phyloP scores from a whole-genome alignment of 2,797 vertebrate species.

The Tapirus indicus region DNA sequence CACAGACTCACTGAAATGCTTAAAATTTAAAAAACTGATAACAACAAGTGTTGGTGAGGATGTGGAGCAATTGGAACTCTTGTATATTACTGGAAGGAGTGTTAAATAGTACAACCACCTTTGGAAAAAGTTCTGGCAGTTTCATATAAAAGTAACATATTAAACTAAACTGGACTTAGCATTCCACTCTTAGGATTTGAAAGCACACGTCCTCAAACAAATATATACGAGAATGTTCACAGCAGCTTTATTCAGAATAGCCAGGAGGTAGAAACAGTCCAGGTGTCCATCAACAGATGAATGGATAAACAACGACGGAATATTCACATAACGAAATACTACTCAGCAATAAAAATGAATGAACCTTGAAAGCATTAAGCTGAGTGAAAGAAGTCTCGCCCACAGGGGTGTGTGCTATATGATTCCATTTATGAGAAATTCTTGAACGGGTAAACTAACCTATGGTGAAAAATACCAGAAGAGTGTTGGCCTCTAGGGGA shows the following conservation, averaged over 20 bases:
- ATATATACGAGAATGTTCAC: background rate
- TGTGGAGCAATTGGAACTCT: background rate
- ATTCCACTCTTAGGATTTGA: background rate
- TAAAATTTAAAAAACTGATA: background rate
- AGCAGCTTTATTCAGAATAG: background rate
- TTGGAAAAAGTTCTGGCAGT: background rate
- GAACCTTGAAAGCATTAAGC: background rate
- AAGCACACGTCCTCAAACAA: background rate
- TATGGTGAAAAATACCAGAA: background rate
- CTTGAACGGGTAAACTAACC: background rate
- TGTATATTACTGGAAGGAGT: no score
- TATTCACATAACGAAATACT: background rate
- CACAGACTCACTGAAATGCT: background rate
- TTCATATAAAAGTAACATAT: background rate
- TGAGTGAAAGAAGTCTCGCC: background rate
- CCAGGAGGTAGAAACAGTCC: background rate
- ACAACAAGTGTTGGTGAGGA: background rate
- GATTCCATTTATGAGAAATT: background rate
- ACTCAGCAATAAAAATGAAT: background rate
- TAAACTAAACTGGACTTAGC: background rate
- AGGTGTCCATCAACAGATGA: accelerated
- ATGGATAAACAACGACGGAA: background rate
- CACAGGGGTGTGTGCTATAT: background rate
- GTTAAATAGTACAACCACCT: background rate
- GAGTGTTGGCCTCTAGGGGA: background rate